Percentiles rank a stretch among this genome's conserved stretches.
Evolutionary conservation across 2,888 invertebrate species (phyloP).

Genomic region (Petrophora chlorosata): DNA sequence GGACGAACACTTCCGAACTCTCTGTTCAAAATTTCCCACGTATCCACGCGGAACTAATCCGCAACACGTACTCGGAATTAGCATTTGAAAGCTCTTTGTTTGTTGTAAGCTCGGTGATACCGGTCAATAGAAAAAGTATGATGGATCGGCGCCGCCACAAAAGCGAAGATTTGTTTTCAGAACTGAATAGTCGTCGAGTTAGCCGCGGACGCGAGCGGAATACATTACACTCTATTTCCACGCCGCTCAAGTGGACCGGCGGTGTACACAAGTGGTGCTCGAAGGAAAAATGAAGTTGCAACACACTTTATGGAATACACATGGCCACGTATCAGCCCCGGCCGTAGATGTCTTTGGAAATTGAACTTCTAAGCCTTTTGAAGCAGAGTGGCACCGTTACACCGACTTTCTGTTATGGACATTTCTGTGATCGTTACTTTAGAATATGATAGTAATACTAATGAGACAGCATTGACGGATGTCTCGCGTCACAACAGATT

Average conservation of each 20-base stretch:
- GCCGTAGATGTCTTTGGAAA: conserved; percentile 48
- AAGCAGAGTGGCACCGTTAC: conserved; percentile 43
- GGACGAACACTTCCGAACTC: conserved; percentile 24
- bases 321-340: conserved; percentile 40
- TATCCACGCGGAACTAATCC: conserved; percentile 72
- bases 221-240: conserved; percentile 58
- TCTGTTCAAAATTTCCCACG: conserved; percentile 64
- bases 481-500: conserved; percentile 2
- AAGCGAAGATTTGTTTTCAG: conserved; percentile 78
- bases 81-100: conserved; percentile 81
- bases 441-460: conserved; percentile 25
- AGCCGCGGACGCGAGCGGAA: conserved; percentile 72
- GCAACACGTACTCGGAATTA: conserved; percentile 75
- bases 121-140: conserved; percentile 79
- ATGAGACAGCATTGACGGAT: conserved; percentile 20
- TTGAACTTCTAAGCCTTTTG: conserved; percentile 47
- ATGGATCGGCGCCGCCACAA: conserved; percentile 73
- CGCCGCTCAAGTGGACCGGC: conserved; percentile 49
- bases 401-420: conserved; percentile 27
- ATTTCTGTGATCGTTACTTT: conserved; percentile 29
- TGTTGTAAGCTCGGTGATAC: conserved; percentile 74
- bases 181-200: conserved; percentile 73
- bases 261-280: conserved; percentile 43
- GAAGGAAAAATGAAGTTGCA: conserved; percentile 50
- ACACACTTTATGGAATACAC: conserved; percentile 47